Percentiles rank a stretch among this genome's conserved stretches.
These are phyloP conservation scores for Cheilosia impressa DNA, from an alignment of 2,888 invertebrate species.

Conservation along the genomic window DNA sequence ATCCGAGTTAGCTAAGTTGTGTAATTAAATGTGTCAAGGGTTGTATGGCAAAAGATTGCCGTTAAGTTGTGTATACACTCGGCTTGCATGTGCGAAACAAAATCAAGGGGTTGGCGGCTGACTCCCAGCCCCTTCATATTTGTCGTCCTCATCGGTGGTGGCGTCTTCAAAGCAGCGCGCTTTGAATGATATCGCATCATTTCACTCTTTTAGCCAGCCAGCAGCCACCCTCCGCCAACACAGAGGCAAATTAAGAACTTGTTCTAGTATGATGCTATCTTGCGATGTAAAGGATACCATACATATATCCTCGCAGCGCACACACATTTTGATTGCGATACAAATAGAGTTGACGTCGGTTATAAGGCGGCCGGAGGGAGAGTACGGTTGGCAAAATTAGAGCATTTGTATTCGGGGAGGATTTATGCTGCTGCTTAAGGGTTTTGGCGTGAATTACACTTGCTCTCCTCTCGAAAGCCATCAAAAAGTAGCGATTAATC, in stretches of 20 bases:
- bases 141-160: constrained; percentile 31
- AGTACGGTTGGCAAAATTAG: constrained; percentile 61
- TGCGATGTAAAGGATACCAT: constrained; percentile 49
- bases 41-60: constrained; percentile 75
- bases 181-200: constrained; percentile 28
- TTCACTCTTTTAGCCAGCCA: constrained; percentile 12
- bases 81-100: constrained; percentile 39
- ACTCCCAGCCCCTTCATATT: constrained; percentile 17
- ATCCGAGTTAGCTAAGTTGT: constrained; percentile 76
- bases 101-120: constrained; percentile 34
- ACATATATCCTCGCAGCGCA: constrained; percentile 40
- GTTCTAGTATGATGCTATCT: constrained; percentile 67
- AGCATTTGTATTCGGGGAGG: constrained; percentile 73
- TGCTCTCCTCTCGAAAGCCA: constrained; percentile 68
- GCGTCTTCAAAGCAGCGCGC: constrained; percentile 63
- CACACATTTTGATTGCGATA: constrained; percentile 67
- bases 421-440: constrained; percentile 74
- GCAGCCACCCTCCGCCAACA: not conserved
- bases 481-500: constrained; percentile 75
- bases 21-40: constrained; percentile 80
- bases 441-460: constrained; percentile 74
- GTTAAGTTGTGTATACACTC: constrained; percentile 64
- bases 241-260: constrained; percentile 73
- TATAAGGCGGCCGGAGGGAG: constrained; percentile 8
- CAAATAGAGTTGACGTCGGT: constrained; percentile 66